Percentiles rank a stretch among this genome's conserved stretches.
phyloP scores from a whole-genome alignment of 2,797 vertebrate species.

The Pantherophis vulpinus region DNA sequence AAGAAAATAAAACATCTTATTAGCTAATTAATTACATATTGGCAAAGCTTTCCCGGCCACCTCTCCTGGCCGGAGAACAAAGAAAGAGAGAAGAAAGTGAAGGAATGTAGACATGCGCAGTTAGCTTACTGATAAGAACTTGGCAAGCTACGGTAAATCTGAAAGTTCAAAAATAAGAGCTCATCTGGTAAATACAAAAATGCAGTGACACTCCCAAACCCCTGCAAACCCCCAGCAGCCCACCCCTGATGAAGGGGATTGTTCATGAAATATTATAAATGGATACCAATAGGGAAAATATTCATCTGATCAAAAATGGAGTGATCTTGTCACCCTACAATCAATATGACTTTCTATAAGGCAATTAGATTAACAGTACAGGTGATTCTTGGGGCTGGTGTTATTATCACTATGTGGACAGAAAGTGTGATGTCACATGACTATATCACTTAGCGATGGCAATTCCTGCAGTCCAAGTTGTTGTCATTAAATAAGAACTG shows the following conservation, averaged over 20 bases:
- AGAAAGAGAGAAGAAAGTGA: too few species aligned
- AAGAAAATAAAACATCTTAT: too few species aligned
- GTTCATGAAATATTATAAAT: not conserved
- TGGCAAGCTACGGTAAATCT: too few species aligned
- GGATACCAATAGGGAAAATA: not conserved
- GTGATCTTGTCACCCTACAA: not conserved
- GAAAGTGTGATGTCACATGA: not conserved
- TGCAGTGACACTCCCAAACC: too few species aligned
- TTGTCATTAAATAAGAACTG: not conserved
- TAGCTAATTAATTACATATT: too few species aligned
- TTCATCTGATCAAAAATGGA: not conserved
- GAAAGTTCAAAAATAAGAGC: too few species aligned
- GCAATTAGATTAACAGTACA: not conserved
- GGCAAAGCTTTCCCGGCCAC: too few species aligned
- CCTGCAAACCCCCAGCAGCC: too few species aligned
- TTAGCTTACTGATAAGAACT: too few species aligned
- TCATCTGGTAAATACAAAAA: too few species aligned
- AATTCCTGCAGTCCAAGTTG: not conserved
- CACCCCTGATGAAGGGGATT: not conserved
- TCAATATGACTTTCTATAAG: not conserved
- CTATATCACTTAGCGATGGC: not conserved
- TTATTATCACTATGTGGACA: not conserved
- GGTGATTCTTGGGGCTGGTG: not conserved
- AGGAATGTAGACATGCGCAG: too few species aligned
- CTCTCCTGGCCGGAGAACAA: too few species aligned